Evolutionary conservation across 2,888 invertebrate species (phyloP), one percentile per base, ranked within the genome.

Genomic region (Strigamia maritima): DNA sequence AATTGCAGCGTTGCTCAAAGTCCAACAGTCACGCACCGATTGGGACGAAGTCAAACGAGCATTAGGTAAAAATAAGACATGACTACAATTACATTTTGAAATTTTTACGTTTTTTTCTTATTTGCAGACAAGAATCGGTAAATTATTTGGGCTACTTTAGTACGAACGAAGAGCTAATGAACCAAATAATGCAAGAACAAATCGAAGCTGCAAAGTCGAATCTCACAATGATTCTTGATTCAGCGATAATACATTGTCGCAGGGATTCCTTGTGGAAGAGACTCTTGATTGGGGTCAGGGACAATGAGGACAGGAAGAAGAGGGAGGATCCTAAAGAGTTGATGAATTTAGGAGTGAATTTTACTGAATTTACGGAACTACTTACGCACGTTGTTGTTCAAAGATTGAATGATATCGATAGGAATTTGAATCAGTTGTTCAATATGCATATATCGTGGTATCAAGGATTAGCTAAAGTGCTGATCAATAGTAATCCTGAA

Each of bases 251-350:
- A 16, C 90, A 92, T 83, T 92, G 92, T 84, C 87, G 91, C 76
- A 90, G 91, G 49, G 91, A 92, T 85, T 86, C 89, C n/a, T 86
- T 92, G 4, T 92, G 92, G 92, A 90, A 90, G 82, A 89, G 91
- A 83, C 86, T 92, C 79, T 85, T 91, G n/a, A 85, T 74, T 16
- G 85, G 84, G 80, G 80, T 84, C 81, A 70, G 84, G 82, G 79
- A 82, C 80, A 6, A 80, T 79, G 79, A 83, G 79, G 82, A 85
- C 4, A 78, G 74, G 35, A 83, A 82, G 81, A 83, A 82, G 80
- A 83, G 82, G 78, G 85, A 83, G 77, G 84, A 82, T 40, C 82
- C 86, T 85, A 80, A 84, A 85, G 75, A 83, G 49, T 80, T 79
- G 79, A 83, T 83, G 80, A 77, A 81, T 79, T 78, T 54, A 24